A percentile compares a stretch with the other conserved stretches of the same genome.
Conservation (phyloP, 2,113 vertebrate genomes). For the Copsychus sechellarum region DNA sequence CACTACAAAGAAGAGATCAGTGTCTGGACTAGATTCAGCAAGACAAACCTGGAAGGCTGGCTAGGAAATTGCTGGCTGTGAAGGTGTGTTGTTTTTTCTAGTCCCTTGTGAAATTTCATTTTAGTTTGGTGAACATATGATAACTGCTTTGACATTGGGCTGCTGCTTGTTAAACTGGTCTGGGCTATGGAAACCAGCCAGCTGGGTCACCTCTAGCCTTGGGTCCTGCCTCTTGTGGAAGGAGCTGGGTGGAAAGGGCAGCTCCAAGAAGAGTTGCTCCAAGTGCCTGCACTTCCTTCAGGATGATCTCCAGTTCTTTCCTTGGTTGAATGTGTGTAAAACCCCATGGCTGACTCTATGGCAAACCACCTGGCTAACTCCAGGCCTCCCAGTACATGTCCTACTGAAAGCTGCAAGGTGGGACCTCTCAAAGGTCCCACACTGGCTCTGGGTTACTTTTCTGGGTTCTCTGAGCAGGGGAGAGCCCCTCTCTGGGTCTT, state of each 20-base stretch:
- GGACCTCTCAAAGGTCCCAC: background rate
- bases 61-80: accelerated
- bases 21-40: background rate
- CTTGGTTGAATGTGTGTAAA: background rate
- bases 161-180: background rate
- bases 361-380: background rate
- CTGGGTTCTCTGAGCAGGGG: background rate
- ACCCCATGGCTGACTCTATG: accelerated
- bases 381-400: background rate
- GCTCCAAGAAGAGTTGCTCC: background rate
- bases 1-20: background rate
- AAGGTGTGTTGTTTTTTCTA: background rate
- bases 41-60: background rate
- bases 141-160: background rate
- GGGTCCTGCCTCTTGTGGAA: background rate
- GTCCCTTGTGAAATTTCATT: background rate
- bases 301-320: background rate
- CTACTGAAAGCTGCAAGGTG: background rate
- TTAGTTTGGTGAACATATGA: accelerated
- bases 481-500: background rate
- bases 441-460: accelerated
- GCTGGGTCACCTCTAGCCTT: background rate
- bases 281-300: background rate
- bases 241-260: background rate
- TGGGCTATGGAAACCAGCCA: background rate